Evolutionary conservation across 1,140 invertebrate species (phyloP), one percentile per base, ranked within the genome.

Genomic region (Cataglyphis hispanica): DNA sequence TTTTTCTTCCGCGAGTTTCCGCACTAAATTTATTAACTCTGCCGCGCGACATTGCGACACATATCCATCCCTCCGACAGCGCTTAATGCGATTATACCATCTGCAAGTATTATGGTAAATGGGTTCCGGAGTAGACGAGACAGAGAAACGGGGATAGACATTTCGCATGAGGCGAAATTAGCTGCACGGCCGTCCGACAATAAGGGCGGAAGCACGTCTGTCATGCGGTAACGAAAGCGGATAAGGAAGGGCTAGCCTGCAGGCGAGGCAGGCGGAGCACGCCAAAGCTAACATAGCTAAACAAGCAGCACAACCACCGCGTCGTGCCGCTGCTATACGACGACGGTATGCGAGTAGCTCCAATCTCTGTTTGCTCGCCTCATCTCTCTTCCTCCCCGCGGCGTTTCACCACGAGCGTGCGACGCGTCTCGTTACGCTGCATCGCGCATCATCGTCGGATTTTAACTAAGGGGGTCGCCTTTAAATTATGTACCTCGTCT

Each of bases 281-380:
- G 85, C 78, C 87, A 89, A 89, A 90, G 85, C 85, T 81, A 89
- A 90, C 88, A 89, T 69, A 60, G 69, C 85, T 90, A 87, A 90
- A 89, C 85, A 90, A 90, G 85, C 87, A 89, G 75, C 70, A 19
- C 46, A 87, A 86, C 87, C 78, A 56, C 67, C 56, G 67, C 86
- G 70, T 86, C 64, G 76, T 80, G 74, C 84, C 13, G 63, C 61
- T 58, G 78, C 67, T 74, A 34, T 83, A 74, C 78, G 37, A 74
- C 74, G 77, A 83, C 78, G 87, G 76, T 67, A 88, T 89, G 76
- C 87, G 70, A 66, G 69, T 69, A 74, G 69, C 80, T 83, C 46
- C 85, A 64, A 89, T 86, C 78, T 76, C 53, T 69, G 84, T 89
- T 86, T 89, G 87, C 77, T 89, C 70, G 77, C 78, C 46, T 50